Percentiles rank a stretch among this genome's conserved stretches.
phyloP scores from a whole-genome alignment of 2,888 invertebrate species.

The Acrobasis consociella region DNA sequence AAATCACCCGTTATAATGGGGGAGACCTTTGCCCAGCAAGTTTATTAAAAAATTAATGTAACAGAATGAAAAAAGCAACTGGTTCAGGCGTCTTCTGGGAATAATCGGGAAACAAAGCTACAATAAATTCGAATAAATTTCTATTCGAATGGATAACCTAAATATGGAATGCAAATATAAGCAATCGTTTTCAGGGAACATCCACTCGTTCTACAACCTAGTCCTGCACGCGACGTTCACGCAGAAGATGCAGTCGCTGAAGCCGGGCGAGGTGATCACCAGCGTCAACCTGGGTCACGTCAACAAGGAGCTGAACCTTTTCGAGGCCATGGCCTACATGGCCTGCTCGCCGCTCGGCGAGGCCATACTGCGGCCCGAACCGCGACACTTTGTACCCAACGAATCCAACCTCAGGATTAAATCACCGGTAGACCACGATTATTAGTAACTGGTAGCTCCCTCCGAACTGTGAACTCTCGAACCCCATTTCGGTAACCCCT shows the following conservation, averaged over 20 bases:
- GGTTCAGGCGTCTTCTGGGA: too few relatives aligned
- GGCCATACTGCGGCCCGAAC: slow-evolving; percentile 82
- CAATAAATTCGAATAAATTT: too few relatives aligned
- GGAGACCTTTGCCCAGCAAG: too few relatives aligned
- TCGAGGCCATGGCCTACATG: slow-evolving; percentile 85
- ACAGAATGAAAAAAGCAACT: too few relatives aligned
- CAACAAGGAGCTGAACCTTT: slow-evolving; percentile 78
- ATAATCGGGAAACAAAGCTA: too few relatives aligned
- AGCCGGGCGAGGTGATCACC: slow-evolving; percentile 55
- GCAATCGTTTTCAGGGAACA: slow-evolving; percentile 57
- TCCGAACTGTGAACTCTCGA: too few relatives aligned
- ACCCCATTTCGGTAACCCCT: too few relatives aligned
- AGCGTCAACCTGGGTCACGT: slow-evolving; percentile 60
- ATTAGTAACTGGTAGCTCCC: too few relatives aligned
- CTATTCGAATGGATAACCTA: too few relatives aligned
- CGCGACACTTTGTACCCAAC: slow-evolving; percentile 59
- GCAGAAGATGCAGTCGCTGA: slow-evolving; percentile 57
- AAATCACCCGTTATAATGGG: too few relatives aligned
- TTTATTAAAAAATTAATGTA: too few relatives aligned
- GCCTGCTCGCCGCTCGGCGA: slow-evolving; percentile 82
- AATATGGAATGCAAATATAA: not conserved
- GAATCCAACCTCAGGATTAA: slow-evolving; percentile 39
- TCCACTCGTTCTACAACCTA: slow-evolving; percentile 61
- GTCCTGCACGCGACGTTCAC: slow-evolving; percentile 64
- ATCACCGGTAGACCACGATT: slow-evolving; percentile 52